Evolutionary conservation across 2,113 vertebrate genomes (phyloP).

Genomic region (Psittacula cyanocephala): DNA sequence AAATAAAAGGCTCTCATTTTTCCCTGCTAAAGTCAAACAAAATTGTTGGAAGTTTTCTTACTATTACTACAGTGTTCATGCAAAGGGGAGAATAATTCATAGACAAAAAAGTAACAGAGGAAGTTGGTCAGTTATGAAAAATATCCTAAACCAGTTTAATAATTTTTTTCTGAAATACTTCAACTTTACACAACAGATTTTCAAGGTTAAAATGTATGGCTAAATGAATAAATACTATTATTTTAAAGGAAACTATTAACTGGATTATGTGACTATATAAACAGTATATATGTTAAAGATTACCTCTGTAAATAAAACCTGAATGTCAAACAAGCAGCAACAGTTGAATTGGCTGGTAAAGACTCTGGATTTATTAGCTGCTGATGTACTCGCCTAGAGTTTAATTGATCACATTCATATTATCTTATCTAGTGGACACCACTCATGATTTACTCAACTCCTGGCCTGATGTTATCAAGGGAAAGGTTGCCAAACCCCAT

Average conservation of each 20-base stretch:
- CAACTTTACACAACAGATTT: not conserved
- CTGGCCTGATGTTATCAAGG: constrained; percentile 73
- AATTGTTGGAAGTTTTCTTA: not conserved
- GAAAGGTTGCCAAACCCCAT: constrained; percentile 69
- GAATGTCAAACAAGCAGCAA: not conserved
- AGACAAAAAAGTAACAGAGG: not conserved
- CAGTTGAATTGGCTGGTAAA: not conserved
- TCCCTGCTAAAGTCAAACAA: not conserved
- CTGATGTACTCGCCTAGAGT: constrained; percentile 60
- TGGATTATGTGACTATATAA: not conserved
- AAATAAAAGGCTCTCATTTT: not conserved
- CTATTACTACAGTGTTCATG: not conserved
- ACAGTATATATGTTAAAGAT: not conserved
- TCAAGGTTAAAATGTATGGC: not conserved
- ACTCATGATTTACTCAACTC: constrained; percentile 76
- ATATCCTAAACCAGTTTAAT: not conserved
- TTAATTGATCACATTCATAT: constrained; percentile 67
- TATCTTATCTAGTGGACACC: constrained; percentile 80
- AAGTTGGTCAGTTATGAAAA: not conserved
- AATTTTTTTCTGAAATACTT: not conserved
- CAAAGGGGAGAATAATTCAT: not conserved
- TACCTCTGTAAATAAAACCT: constrained; percentile 16
- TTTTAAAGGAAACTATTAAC: not conserved
- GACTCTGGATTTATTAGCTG: constrained; percentile 70
- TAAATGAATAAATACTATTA: not conserved